Evolutionary conservation across 1,140 invertebrate genomes (phyloP).

Genomic region (Pseudomyrmex pallidus): DNA sequence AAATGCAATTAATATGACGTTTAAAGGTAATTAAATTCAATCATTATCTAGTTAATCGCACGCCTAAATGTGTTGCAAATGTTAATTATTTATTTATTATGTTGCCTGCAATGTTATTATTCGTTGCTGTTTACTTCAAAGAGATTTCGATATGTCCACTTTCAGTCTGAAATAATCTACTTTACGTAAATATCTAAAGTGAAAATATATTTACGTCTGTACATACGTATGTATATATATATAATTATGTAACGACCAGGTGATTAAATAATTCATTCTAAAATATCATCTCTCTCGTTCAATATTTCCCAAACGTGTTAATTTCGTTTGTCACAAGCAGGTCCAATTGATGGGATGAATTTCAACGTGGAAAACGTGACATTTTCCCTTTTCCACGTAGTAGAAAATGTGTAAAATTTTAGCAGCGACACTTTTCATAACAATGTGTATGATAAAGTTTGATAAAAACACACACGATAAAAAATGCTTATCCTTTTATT

Average conservation of each 20-base stretch:
- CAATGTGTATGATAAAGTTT: conserved; percentile 28
- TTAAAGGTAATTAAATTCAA: background rate
- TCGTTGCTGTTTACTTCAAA: conserved; percentile 5
- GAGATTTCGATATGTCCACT: background rate
- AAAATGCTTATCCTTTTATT: background rate
- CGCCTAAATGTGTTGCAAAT: background rate
- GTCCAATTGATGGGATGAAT: background rate
- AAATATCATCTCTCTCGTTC: conserved; percentile 8
- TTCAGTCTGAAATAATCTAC: conserved; percentile 3
- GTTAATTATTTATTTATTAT: conserved; percentile 3
- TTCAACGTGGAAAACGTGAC: conserved; percentile 15
- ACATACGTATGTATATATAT: background rate
- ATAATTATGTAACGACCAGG: background rate
- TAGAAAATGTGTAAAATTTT: conserved; percentile 41
- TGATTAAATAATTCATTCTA: conserved; percentile 40
- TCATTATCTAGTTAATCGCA: background rate
- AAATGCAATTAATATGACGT: background rate
- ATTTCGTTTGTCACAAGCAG: background rate
- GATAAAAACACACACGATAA: conserved; percentile 52
- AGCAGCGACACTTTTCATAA: conserved; percentile 44
- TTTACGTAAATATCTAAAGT: background rate
- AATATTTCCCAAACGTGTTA: conserved; percentile 10
- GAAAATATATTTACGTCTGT: background rate
- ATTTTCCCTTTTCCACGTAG: background rate
- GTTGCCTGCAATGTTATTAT: background rate